Conservation (phyloP, 1,140 invertebrate species). For the Pachyrhynchus sulphureomaculatus region DNA sequence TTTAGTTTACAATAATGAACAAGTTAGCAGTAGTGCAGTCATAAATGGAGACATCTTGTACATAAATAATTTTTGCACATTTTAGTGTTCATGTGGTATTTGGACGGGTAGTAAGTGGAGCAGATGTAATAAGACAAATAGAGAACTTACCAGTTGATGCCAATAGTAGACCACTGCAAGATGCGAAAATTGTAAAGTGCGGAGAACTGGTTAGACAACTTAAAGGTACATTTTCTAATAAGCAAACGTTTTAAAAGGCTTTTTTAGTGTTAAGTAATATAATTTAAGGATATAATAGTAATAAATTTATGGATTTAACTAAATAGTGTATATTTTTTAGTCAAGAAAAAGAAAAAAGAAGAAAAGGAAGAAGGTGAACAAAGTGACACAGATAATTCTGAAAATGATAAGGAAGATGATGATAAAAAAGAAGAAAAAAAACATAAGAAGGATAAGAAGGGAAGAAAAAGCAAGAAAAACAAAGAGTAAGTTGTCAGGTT, state of each 20-base stretch:
- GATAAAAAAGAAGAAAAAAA: constrained; percentile 64
- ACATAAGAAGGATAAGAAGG: constrained; percentile 58
- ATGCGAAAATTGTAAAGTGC: constrained; percentile 85
- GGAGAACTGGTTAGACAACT: constrained; percentile 84
- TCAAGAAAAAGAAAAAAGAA: constrained; percentile 66
- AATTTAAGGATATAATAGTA: too few species aligned
- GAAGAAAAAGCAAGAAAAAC: constrained; percentile 40
- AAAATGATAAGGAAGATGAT: constrained; percentile 65
- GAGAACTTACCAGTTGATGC: constrained; percentile 88
- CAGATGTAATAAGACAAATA: constrained; percentile 94
- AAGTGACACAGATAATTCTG: constrained; percentile 59
- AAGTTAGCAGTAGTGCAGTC: too few species aligned
- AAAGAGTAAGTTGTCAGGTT: constrained; percentile 15
- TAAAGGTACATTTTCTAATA: too few species aligned
- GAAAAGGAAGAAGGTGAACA: constrained; percentile 58
- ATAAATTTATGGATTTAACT: too few species aligned
- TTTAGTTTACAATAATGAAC: too few species aligned
- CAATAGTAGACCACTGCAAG: constrained; percentile 82
- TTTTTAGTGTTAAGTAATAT: too few species aligned
- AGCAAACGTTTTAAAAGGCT: constrained; percentile 28
- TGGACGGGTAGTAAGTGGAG: constrained; percentile 91
- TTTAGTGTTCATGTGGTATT: constrained; percentile 96
- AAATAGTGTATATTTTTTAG: too few species aligned
- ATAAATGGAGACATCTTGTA: too few species aligned
- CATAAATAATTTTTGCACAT: too few species aligned